These are phyloP conservation scores for human (Homo sapiens) DNA, from an alignment of 2,113 vertebrate genomes.

Conservation along the genomic window DNA sequence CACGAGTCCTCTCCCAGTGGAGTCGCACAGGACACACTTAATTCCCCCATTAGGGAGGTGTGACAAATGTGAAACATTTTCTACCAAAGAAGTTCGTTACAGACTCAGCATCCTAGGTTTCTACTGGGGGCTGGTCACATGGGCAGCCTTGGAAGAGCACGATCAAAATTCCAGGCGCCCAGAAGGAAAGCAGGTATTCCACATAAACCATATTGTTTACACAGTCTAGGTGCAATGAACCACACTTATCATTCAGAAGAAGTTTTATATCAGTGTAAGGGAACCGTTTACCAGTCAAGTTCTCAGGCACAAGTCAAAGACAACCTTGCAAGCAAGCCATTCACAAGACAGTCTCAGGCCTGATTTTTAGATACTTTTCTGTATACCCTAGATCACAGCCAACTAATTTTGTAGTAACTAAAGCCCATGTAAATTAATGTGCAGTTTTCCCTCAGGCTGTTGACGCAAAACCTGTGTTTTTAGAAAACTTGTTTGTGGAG, in stretches of 20 bases:
- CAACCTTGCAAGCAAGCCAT: neutral
- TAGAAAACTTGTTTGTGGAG: neutral
- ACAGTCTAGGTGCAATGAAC: neutral
- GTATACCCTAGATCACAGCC: neutral
- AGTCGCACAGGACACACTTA: neutral
- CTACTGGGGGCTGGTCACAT: neutral
- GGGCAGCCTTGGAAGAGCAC: neutral
- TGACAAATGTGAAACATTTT: neutral
- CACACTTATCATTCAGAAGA: neutral
- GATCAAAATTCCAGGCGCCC: neutral
- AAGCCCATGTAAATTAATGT: neutral
- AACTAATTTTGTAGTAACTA: neutral
- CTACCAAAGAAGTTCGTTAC: neutral
- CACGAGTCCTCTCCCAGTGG: neutral
- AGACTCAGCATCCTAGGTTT: neutral
- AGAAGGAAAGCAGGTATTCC: neutral
- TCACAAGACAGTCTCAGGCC: neutral
- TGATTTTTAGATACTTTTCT: neutral
- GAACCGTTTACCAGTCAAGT: neutral
- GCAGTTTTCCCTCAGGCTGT: neutral
- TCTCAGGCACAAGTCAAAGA: neutral
- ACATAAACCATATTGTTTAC: neutral
- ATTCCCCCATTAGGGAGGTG: neutral
- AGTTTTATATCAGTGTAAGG: neutral
- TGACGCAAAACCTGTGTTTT: neutral